Conservation (phyloP, 2,888 invertebrate species). For the Lycia hirtaria region DNA sequence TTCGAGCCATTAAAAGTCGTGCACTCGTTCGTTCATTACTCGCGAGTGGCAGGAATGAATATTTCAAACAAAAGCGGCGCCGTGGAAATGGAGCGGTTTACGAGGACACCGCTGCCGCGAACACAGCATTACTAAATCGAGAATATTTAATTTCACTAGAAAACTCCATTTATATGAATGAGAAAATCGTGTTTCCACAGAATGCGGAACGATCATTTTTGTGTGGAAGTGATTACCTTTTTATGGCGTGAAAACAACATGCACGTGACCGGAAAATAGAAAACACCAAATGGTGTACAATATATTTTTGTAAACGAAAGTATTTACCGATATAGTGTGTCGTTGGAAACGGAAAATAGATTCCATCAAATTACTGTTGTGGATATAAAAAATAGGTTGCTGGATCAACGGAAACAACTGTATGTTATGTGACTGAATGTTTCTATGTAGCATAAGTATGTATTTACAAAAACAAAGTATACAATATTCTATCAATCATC, state of each 20-base stretch:
- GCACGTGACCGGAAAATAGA: conserved; percentile 26
- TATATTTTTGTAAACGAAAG: conserved; percentile 26
- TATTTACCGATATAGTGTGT: conserved; percentile 34
- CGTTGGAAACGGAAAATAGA: conserved; percentile 32
- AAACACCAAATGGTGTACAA: conserved; percentile 17
- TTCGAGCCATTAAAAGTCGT: conserved; percentile 51
- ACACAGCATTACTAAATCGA: conserved; percentile 17
- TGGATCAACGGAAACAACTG: conserved; percentile 51
- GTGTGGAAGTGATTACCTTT: conserved; percentile 14
- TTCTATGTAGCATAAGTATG: too few species aligned
- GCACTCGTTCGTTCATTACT: conserved; percentile 57
- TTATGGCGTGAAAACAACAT: conserved; percentile 27
- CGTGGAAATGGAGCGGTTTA: conserved; percentile 43
- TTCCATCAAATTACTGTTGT: conserved; percentile 37
- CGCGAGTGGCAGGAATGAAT: conserved; percentile 47
- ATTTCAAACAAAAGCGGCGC: conserved; percentile 47
- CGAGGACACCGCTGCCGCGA: conserved; percentile 26
- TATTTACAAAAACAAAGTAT: too few species aligned
- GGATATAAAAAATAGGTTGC: conserved; percentile 64
- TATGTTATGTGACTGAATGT: too few species aligned
- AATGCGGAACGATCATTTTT: conserved; percentile 14
- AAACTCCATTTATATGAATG: conserved; percentile 15
- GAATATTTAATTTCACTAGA: conserved; percentile 15
- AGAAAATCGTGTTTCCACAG: conserved; percentile 11
- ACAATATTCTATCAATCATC: too few species aligned